Evolutionary conservation across 1,140 invertebrate species (phyloP).

Genomic region (Platorchestia sp.): DNA sequence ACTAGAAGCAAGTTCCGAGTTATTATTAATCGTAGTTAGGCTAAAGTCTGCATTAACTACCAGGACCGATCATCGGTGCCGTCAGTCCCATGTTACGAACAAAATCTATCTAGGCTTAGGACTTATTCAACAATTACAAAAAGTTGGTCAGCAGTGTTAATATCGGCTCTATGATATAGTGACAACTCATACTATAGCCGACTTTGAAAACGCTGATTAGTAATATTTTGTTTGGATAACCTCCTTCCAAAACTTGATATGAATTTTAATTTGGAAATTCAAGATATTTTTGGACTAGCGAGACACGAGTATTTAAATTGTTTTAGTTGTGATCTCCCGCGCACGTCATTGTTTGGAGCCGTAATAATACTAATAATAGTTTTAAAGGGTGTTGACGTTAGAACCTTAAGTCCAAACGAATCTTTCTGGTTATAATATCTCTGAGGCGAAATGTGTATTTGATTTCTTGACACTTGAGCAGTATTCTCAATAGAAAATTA

Average conservation of each 20-base stretch:
- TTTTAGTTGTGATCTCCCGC: background rate
- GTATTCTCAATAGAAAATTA: background rate
- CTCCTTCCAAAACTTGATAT: background rate
- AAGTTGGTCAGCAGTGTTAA: conserved; percentile 28
- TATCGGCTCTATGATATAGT: conserved; percentile 16
- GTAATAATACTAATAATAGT: no score
- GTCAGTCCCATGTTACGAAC: background rate
- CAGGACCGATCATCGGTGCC: no score
- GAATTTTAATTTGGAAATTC: background rate
- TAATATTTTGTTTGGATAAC: background rate
- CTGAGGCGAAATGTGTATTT: background rate
- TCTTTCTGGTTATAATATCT: background rate
- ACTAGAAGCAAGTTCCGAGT: background rate
- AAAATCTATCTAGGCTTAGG: conserved; percentile 28
- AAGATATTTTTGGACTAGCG: background rate
- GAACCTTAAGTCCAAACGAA: background rate
- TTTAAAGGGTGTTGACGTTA: no score
- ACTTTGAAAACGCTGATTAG: background rate
- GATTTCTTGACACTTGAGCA: background rate
- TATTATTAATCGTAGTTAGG: background rate
- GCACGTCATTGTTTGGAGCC: background rate
- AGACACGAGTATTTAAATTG: background rate
- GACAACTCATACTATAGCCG: background rate
- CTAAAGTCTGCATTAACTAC: background rate
- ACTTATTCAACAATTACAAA: conserved; percentile 41